phyloP scores from a whole-genome alignment of 2,797 vertebrate species.

The Danio jaintianensis region DNA sequence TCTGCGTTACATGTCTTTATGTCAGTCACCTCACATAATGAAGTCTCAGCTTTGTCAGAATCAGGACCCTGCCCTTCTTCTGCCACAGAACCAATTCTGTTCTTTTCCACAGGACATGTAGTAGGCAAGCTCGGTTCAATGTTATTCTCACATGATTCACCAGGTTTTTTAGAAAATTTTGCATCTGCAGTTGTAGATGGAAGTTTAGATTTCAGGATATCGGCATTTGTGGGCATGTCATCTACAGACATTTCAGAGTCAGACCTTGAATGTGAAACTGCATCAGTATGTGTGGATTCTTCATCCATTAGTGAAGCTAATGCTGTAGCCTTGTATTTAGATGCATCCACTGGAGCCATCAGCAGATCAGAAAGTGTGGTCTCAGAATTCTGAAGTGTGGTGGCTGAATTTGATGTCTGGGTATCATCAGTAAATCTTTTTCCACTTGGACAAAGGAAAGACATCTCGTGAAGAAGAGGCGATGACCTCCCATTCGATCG shows the following conservation, averaged over 20 bases:
- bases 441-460: not conserved
- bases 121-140: not conserved
- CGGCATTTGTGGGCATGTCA: not conserved
- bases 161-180: conserved; percentile 12
- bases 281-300: not conserved
- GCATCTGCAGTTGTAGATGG: conserved; percentile 2
- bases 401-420: conserved; percentile 30
- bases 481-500: conserved; percentile 38
- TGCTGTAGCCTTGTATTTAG: conserved; percentile 35
- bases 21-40: conserved; percentile 9
- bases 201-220: conserved; percentile 6
- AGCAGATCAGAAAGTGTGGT: conserved; percentile 1
- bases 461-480: conserved; percentile 23
- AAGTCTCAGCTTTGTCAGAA: conserved; percentile 17
- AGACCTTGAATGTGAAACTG: conserved; percentile 11
- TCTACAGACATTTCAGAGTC: not conserved
- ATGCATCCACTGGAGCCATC: conserved; percentile 18
- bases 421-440: conserved; percentile 26
- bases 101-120: conserved; percentile 5
- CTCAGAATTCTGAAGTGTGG: conserved; percentile 15
- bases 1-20: not conserved
- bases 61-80: conserved; percentile 10
- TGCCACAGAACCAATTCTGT: not conserved
- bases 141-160: conserved; percentile 13
- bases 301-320: conserved; percentile 39